Base-by-base conservation (phyloP, 2,113 vertebrate genomes). In the Ciconia stormi region DNA sequence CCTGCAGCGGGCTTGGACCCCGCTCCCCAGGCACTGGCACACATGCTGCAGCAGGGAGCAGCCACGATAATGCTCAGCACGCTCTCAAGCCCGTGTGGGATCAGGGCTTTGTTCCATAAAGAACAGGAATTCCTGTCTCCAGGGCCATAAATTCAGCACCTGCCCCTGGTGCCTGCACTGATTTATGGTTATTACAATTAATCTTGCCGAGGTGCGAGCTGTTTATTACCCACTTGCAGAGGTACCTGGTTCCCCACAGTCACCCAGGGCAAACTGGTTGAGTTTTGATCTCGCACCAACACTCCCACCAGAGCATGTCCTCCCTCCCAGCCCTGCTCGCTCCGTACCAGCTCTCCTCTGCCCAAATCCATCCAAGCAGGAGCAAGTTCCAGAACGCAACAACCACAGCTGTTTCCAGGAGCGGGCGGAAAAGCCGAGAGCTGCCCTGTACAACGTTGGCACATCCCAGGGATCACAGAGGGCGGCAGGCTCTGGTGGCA, bases 71-170 rank as follows among this genome's bases (percentile, higher is more conserved):
- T 2, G 5, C 86, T 38, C 88, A 89, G 86, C 92, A 61, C 1
- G 4, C 66, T 76, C 69, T 72, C 69, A 17, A 40, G n/a, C 26
- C 80, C 74, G 83, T 21, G 73, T 2, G 38, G 93, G 87, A 87
- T 85, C 80, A 23, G 56, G 69, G 80, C 77, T 96, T 96, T 95
- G 93, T 95, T 96, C 96, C 94, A 38, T 67, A 72, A 89, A 96
- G 95, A 97, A 89, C 76, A 95, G 89, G 95, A 96, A 96, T 93
- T 95, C 94, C 94, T 95, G 95, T 87, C 96, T 96, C 94, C 87
- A 8, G 94, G 95, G 96, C 89, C 73, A 46, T 95, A 95, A 95
- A 97, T 95, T 56, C 94, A 40, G 56, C 1, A 3, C 70, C 92
- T 90, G 95, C 87, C 93, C 93, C 85, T 25, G 74, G 79, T 94